Conservation (phyloP, 2,888 invertebrate species). For the Steinernema scapterisci region DNA sequence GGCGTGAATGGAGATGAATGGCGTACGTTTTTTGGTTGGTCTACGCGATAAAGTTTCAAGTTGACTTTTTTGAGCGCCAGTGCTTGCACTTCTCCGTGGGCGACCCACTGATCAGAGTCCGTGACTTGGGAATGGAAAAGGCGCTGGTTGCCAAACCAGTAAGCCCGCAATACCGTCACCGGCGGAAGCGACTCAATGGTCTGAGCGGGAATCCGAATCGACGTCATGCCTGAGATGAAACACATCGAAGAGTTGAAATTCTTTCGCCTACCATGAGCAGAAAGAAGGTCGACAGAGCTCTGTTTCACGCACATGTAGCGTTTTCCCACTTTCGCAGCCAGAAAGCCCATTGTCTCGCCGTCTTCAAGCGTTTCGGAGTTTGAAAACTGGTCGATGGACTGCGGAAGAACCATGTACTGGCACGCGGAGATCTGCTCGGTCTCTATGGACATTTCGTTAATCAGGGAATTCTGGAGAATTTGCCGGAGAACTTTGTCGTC, state of each 20-base stretch:
- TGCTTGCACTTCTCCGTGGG: conserved; percentile 24
- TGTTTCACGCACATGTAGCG: conserved; percentile 9
- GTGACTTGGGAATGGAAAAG: neutral
- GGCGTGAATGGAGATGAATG: conserved; percentile 30
- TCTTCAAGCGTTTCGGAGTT: neutral
- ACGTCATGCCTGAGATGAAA: neutral
- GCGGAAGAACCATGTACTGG: conserved; percentile 9
- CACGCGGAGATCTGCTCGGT: neutral
- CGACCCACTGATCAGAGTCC: conserved; percentile 12
- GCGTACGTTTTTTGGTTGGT: conserved; percentile 22
- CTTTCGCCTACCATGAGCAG: neutral
- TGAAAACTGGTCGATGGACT: conserved; percentile 15
- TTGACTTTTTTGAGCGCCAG: conserved; percentile 18
- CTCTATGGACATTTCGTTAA: neutral
- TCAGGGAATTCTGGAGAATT: neutral
- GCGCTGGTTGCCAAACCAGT: conserved; percentile 14
- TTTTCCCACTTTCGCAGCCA: neutral
- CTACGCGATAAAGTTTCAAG: conserved; percentile 30
- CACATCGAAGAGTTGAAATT: too few relatives aligned
- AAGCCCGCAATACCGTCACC: neutral
- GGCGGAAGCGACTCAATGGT: conserved; percentile 22
- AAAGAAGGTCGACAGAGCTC: neutral
- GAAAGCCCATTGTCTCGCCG: neutral
- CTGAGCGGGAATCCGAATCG: neutral
- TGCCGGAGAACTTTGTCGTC: neutral